Conservation (phyloP, 30 jellyfish, hydroid and myxozoan species). For the Hydractinia echinata region DNA sequence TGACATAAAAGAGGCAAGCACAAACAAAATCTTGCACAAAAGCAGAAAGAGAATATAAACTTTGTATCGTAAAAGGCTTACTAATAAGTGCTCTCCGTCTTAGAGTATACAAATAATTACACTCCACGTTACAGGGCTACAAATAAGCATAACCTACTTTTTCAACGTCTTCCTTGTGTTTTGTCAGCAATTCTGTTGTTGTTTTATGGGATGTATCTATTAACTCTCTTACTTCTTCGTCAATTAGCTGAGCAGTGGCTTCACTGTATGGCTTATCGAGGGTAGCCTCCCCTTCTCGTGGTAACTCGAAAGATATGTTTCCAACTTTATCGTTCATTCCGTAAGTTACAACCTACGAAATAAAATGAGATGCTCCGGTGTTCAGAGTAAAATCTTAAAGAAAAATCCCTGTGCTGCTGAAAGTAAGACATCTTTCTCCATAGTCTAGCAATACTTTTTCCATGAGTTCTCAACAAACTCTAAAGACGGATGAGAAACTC, state of each 20-base stretch:
- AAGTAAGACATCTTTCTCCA: not conserved
- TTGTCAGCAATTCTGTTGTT: slow-evolving; percentile 57
- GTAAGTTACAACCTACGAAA: slow-evolving; percentile 79
- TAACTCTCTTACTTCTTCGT: slow-evolving; percentile 93
- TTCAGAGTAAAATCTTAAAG: not conserved
- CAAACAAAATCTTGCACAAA: no score
- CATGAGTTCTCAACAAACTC: no score
- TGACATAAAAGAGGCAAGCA: no score
- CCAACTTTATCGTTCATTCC: slow-evolving; percentile 97
- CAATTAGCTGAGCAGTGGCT: slow-evolving; percentile 96
- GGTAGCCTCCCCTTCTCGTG: slow-evolving; percentile 93
- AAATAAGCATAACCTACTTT: slow-evolving; percentile 44
- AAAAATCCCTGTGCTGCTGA: not conserved
- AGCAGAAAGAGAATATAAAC: no score
- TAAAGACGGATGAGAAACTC: no score
- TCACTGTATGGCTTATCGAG: slow-evolving; percentile 98
- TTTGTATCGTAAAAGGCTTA: no score
- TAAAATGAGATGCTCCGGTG: not conserved
- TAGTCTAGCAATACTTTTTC: not conserved
- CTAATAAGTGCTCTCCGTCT: no score
- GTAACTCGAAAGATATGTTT: slow-evolving; percentile 76
- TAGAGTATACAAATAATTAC: no score
- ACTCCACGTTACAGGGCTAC: no score
- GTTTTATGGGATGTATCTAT: slow-evolving; percentile 68
- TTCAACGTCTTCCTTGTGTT: slow-evolving; percentile 81